phyloP scores from a whole-genome alignment of 1,140 invertebrate species.

The Cydia pomonella region DNA sequence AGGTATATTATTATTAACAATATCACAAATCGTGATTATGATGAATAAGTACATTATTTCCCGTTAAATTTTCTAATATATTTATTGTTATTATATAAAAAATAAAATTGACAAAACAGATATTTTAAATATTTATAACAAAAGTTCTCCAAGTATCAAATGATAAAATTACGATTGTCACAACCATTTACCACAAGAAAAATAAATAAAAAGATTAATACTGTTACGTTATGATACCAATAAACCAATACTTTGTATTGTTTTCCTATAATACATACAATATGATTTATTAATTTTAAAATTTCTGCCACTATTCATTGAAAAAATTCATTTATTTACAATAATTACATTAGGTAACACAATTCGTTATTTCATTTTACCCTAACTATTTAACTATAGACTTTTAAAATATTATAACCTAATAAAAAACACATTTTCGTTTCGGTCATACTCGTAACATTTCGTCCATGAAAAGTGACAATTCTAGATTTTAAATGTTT shows the following conservation, averaged over 20 bases:
- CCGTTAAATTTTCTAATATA: slow-evolving; percentile 4
- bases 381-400: slow-evolving; percentile 54
- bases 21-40: slow-evolving; percentile 29
- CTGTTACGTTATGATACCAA: slow-evolving; percentile 9
- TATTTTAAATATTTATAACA: background rate
- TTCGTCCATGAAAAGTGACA: slow-evolving; percentile 11
- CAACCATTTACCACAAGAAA: slow-evolving; percentile 47
- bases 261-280: slow-evolving; percentile 17
- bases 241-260: slow-evolving; percentile 33
- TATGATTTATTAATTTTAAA: slow-evolving; percentile 19
- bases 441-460: slow-evolving; percentile 11
- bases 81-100: background rate
- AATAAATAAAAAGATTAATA: slow-evolving; percentile 36
- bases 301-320: slow-evolving; percentile 22
- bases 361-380: slow-evolving; percentile 60
- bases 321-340: slow-evolving; percentile 32
- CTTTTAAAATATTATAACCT: slow-evolving; percentile 31
- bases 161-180: slow-evolving; percentile 35
- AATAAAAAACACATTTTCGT: slow-evolving; percentile 15
- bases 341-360: slow-evolving; percentile 44
- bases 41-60: slow-evolving; percentile 16
- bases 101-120: background rate
- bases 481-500: slow-evolving; percentile 45
- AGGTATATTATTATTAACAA: background rate
- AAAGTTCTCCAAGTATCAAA: background rate